Evolutionary conservation across 2,113 vertebrate genomes (phyloP).

Genomic region (Delphinapterus leucas): DNA sequence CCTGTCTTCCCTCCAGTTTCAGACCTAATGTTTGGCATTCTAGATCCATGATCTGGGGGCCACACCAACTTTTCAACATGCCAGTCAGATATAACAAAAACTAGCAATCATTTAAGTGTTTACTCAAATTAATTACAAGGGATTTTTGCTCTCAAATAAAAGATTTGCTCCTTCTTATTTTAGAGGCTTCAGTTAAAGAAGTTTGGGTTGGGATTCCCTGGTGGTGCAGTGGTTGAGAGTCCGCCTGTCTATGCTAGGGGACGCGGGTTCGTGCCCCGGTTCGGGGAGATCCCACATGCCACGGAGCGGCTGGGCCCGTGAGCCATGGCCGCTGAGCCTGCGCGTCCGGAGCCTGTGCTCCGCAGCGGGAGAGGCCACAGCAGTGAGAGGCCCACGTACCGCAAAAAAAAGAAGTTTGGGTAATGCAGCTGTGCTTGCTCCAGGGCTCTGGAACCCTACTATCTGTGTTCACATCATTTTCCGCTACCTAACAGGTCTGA

Average conservation of each 20-base stretch:
- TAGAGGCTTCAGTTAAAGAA: background rate
- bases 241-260: too few relatives aligned
- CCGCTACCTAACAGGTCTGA: background rate
- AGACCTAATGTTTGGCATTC: background rate
- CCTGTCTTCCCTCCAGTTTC: background rate
- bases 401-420: background rate
- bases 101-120: background rate
- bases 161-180: background rate
- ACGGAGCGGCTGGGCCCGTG: fast-evolving
- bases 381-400: too few relatives aligned
- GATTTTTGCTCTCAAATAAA: background rate
- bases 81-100: background rate
- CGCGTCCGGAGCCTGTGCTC: too few relatives aligned
- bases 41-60: background rate
- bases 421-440: background rate
- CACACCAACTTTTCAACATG: background rate
- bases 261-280: too few relatives aligned
- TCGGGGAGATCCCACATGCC: too few relatives aligned
- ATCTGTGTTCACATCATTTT: background rate
- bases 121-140: background rate
- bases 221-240: too few relatives aligned
- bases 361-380: too few relatives aligned
- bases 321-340: too few relatives aligned
- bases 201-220: background rate
- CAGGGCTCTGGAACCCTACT: background rate